Evolutionary conservation across 1,140 invertebrate species (phyloP).

Genomic region (Drosophila insularis): DNA sequence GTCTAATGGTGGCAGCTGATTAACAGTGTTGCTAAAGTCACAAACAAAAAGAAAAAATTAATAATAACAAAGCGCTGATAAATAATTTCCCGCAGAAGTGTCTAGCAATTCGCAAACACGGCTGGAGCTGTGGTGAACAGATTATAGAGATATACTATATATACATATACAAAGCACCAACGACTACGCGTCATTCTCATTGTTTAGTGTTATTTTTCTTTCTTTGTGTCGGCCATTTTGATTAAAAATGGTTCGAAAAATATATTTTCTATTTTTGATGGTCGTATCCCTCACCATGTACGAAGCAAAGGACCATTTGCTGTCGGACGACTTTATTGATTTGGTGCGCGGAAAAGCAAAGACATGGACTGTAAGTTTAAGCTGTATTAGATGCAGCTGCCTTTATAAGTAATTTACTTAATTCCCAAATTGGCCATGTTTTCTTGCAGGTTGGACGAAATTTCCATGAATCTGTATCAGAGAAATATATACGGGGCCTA

Average conservation of each 20-base stretch:
- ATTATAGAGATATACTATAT: not conserved
- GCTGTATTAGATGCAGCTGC: slow-evolving; percentile 10
- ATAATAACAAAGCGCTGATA: not conserved
- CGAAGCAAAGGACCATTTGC: slow-evolving; percentile 26
- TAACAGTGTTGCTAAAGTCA: too few relatives aligned
- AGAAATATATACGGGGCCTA: slow-evolving; percentile 85
- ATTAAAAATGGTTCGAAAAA: slow-evolving; percentile 21
- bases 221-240: slow-evolving; percentile 40
- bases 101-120: not conserved
- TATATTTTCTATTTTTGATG: slow-evolving; percentile 49
- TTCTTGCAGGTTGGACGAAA: slow-evolving; percentile 86
- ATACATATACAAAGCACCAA: too few relatives aligned
- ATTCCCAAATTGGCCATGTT: not conserved
- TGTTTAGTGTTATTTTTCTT: slow-evolving; percentile 22
- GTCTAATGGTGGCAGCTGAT: too few relatives aligned
- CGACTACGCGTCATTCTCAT: slow-evolving; percentile 20
- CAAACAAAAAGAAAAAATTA: too few relatives aligned
- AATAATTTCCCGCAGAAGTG: not conserved
- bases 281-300: not conserved
- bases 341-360: slow-evolving; percentile 86
- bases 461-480: slow-evolving; percentile 85
- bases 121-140: not conserved
- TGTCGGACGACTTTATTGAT: slow-evolving; percentile 85
- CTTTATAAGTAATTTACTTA: slow-evolving; percentile 44
- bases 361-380: slow-evolving; percentile 85